phyloP scores from a whole-genome alignment of 1,140 invertebrate species.

The Brachionus angularis region DNA sequence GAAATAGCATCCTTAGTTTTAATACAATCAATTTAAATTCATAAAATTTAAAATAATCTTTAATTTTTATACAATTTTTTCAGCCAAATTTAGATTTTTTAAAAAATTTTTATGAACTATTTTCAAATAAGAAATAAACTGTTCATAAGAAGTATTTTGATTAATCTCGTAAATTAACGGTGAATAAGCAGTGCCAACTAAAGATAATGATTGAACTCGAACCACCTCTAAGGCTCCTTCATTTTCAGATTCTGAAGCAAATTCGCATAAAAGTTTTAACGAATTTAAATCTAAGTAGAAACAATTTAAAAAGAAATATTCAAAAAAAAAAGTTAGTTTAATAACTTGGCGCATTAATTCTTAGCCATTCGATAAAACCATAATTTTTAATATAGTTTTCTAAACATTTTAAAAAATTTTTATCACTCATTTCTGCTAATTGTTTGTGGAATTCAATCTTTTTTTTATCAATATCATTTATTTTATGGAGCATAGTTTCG shows the following conservation, averaged over 20 bases:
- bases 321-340: too few relatives aligned
- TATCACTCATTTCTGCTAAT: background rate
- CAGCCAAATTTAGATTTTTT: background rate
- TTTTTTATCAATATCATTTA: background rate
- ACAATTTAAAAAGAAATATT: too few relatives aligned
- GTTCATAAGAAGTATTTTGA: background rate
- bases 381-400: constrained; percentile 11
- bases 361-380: constrained; percentile 1
- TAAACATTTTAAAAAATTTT: constrained; percentile 1
- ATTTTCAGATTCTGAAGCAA: constrained; percentile 24
- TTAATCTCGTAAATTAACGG: constrained; percentile 10
- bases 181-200: constrained; percentile 1
- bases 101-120: background rate
- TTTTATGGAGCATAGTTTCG: too few relatives aligned
- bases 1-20: constrained; percentile 28
- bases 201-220: background rate
- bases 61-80: constrained; percentile 20
- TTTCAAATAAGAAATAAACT: background rate
- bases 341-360: background rate
- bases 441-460: background rate
- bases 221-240: constrained; percentile 16
- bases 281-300: constrained; percentile 16
- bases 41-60: background rate
- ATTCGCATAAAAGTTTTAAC: background rate
- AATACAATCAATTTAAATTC: too few relatives aligned